phyloP scores from a whole-genome alignment of 2,888 invertebrate species.

The Tricholauxania praeusta region DNA sequence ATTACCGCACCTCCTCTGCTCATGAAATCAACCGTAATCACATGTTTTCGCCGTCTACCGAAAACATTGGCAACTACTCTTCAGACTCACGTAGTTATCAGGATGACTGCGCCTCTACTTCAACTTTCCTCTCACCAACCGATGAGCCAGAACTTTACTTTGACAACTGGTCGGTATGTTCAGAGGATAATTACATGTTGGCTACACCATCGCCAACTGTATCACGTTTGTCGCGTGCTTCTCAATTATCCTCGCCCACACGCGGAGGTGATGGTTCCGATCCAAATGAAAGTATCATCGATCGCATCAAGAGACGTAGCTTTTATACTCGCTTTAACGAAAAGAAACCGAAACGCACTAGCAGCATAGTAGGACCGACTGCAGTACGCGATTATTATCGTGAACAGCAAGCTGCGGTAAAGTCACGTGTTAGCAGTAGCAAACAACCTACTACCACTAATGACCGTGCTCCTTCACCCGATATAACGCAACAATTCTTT shows the following conservation, averaged over 20 bases:
- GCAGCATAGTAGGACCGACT: conserved; percentile 74
- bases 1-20: conserved; percentile 61
- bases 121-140: conserved; percentile 72
- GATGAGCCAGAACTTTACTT: conserved; percentile 72
- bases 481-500: conserved; percentile 64
- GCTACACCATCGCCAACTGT: conserved; percentile 65
- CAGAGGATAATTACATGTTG: conserved; percentile 69
- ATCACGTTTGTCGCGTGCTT: conserved; percentile 67
- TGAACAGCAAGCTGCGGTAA: conserved; percentile 59
- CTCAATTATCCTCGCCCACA: conserved; percentile 67
- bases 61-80: conserved; percentile 66
- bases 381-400: conserved; percentile 72
- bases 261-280: conserved; percentile 64
- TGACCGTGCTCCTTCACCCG: conserved; percentile 62
- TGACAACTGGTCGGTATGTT: conserved; percentile 78
- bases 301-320: conserved; percentile 88
- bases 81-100: conserved; percentile 66
- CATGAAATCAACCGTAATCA: conserved; percentile 66
- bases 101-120: conserved; percentile 67
- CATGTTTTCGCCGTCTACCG: conserved; percentile 62
- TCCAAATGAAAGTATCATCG: conserved; percentile 81
- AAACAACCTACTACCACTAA: conserved; percentile 47
- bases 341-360: conserved; percentile 79
- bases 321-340: conserved; percentile 92
- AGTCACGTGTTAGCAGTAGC: conserved; percentile 51